Conservation (phyloP, 1,140 invertebrate species). For the Himalopsyche phryganea region DNA sequence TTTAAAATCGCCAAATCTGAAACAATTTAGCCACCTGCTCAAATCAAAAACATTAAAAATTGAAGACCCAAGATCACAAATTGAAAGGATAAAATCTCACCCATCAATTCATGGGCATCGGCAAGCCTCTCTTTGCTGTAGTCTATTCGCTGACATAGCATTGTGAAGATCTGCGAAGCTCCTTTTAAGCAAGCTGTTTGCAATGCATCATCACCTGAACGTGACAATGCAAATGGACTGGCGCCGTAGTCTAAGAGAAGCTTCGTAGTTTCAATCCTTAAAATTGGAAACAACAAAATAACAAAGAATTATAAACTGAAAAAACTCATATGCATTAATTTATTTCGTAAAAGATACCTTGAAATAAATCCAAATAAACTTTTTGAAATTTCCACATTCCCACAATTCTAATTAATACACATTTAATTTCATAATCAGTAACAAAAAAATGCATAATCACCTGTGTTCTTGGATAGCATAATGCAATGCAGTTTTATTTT, state of each 20-base stretch:
- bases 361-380: too few relatives aligned
- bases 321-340: too few relatives aligned
- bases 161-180: conserved; percentile 75
- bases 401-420: background rate
- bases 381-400: too few relatives aligned
- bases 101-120: conserved; percentile 81
- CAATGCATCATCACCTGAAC: conserved; percentile 85
- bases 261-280: conserved; percentile 76
- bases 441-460: conserved; percentile 24
- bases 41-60: too few relatives aligned
- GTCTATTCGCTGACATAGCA: conserved; percentile 62
- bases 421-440: conserved; percentile 3
- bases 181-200: conserved; percentile 88
- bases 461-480: conserved; percentile 89
- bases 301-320: too few relatives aligned
- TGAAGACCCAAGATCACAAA: too few relatives aligned
- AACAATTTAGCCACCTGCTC: too few relatives aligned
- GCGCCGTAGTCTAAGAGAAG: conserved; percentile 77
- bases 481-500: conserved; percentile 88
- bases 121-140: conserved; percentile 69
- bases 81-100: conserved; percentile 43
- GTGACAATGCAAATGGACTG: conserved; percentile 69
- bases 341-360: too few relatives aligned
- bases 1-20: too few relatives aligned
- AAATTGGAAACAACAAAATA: too few relatives aligned